A percentile compares a stretch with the other conserved stretches of the same genome.
Conservation (phyloP, 1,140 invertebrate species). For the Battus philenor region DNA sequence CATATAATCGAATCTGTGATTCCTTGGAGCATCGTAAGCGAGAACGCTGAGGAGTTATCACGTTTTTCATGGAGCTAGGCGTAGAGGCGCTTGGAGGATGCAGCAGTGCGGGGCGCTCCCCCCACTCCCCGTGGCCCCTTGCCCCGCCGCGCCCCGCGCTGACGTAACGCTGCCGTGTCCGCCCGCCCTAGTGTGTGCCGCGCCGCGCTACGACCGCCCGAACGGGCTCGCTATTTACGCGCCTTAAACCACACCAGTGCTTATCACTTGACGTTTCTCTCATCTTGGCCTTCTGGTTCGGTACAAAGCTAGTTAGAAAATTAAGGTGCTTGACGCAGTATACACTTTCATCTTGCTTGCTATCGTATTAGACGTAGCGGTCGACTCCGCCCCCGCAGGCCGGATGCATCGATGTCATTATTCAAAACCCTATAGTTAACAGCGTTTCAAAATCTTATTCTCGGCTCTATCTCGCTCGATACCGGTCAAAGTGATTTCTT, state of each 20-base stretch:
- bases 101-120: constrained; percentile 58
- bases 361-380: constrained; percentile 28
- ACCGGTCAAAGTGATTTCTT: constrained; percentile 3
- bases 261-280: constrained; percentile 68
- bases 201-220: constrained; percentile 59
- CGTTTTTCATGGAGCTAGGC: constrained; percentile 48
- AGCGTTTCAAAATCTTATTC: constrained; percentile 52
- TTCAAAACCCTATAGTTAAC: constrained; percentile 49
- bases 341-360: constrained; percentile 38
- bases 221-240: constrained; percentile 40
- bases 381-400: constrained; percentile 41
- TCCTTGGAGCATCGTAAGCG: constrained; percentile 22
- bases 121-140: constrained; percentile 18
- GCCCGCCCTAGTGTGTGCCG: constrained; percentile 73
- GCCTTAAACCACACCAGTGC: constrained; percentile 50
- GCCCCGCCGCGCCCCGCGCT: constrained; percentile 47
- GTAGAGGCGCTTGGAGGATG: constrained; percentile 58
- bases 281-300: constrained; percentile 49
- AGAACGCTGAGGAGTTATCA: constrained; percentile 42
- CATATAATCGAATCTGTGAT: constrained; percentile 23
- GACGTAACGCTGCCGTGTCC: constrained; percentile 71
- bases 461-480: constrained; percentile 27
- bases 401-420: constrained; percentile 62
- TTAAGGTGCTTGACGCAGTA: constrained; percentile 53
- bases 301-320: constrained; percentile 50